phyloP scores from a whole-genome alignment of 2,888 invertebrate genomes.

The Sinotaia quadrata region DNA sequence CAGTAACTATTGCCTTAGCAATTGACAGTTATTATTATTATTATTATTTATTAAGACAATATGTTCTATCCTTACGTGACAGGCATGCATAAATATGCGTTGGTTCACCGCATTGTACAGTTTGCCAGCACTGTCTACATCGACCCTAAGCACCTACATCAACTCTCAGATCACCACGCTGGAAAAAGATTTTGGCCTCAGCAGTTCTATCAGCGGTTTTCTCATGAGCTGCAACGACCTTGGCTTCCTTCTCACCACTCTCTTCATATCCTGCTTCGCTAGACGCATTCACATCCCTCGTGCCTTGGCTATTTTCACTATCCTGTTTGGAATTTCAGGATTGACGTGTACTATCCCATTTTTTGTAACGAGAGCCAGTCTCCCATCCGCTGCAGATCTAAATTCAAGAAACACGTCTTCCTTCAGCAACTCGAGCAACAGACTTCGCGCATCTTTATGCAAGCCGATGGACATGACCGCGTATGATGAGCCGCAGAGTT shows the following conservation, averaged over 20 bases:
- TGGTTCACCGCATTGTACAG: conserved; percentile 44
- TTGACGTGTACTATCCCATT: conserved; percentile 51
- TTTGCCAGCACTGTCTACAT: conserved; percentile 42
- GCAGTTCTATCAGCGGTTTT: conserved; percentile 58
- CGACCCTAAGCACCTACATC: conserved; percentile 46
- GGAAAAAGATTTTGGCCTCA: conserved; percentile 61
- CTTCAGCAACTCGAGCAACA: neutral
- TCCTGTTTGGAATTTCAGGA: conserved; percentile 51
- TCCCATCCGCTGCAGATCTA: too few relatives aligned
- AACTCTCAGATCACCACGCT: conserved; percentile 60
- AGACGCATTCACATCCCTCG: conserved; percentile 48
- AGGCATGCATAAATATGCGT: conserved; percentile 46
- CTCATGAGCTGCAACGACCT: conserved; percentile 63
- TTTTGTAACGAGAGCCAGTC: conserved; percentile 37
- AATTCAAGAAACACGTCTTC: neutral
- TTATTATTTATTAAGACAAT: too few relatives aligned
- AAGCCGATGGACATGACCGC: neutral
- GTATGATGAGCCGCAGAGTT: too few relatives aligned
- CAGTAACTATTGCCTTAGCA: too few relatives aligned
- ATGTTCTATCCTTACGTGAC: conserved; percentile 13
- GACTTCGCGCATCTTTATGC: neutral
- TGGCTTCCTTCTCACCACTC: conserved; percentile 50
- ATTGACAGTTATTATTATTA: too few relatives aligned
- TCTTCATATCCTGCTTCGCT: conserved; percentile 48
- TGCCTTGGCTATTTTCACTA: conserved; percentile 44